Conservation (phyloP, 2,113 vertebrate species). For the Phasianus colchicus region DNA sequence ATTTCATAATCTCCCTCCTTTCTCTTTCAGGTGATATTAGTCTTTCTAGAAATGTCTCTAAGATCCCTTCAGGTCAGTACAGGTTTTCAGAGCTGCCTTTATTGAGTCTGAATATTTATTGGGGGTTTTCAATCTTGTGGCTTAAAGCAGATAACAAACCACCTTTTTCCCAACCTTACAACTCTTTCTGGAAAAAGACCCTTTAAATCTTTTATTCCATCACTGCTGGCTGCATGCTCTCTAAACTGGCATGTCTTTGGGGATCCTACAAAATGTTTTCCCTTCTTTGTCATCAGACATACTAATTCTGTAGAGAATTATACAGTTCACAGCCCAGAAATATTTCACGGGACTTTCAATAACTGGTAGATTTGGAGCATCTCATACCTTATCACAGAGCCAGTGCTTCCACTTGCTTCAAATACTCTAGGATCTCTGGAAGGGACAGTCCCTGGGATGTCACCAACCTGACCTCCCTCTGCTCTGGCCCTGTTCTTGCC, state of each 20-base stretch:
- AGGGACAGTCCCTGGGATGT: not conserved
- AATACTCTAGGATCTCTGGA: not conserved
- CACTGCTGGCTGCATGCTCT: not conserved
- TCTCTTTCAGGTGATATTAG: not conserved
- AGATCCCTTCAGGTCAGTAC: not conserved
- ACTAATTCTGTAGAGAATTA: not conserved
- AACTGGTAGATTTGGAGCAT: not conserved
- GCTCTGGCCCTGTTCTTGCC: not conserved
- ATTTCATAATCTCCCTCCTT: not conserved
- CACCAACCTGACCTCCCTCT: not conserved
- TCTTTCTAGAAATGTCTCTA: rapidly evolving
- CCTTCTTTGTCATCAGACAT: not conserved
- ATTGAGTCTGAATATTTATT: not conserved
- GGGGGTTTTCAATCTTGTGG: not conserved
- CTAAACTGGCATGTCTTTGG: not conserved
- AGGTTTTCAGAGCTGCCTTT: not conserved
- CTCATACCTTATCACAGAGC: not conserved
- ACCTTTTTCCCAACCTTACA: not conserved
- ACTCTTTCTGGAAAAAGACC: not conserved
- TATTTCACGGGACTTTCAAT: not conserved
- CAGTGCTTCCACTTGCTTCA: not conserved
- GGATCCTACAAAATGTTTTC: not conserved
- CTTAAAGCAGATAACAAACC: not conserved
- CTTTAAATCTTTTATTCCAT: not conserved
- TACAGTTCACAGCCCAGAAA: not conserved